Percentiles rank a stretch among this genome's conserved stretches.
Conservation (phyloP, 2,113 vertebrate genomes). For the Salvelinus fontinalis region DNA sequence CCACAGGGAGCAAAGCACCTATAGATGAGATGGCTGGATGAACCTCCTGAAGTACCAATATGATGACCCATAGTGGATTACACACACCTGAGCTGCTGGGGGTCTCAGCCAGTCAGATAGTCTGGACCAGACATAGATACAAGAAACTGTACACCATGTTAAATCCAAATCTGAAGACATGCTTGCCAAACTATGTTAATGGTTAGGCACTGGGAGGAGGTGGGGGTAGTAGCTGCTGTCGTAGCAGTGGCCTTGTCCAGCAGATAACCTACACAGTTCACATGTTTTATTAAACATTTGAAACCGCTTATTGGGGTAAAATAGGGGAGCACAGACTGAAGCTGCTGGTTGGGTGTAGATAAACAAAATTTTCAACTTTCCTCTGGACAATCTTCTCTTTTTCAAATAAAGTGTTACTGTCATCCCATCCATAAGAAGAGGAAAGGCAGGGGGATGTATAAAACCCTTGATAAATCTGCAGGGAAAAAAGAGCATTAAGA, state of each 20-base stretch:
- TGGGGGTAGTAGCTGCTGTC: background rate
- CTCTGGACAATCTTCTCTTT: slow-evolving; percentile 28
- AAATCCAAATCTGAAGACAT: too few species aligned
- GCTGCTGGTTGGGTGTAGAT: slow-evolving; percentile 53
- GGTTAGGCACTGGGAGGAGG: slow-evolving; percentile 19
- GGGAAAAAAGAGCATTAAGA: slow-evolving; percentile 53
- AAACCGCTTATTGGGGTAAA: slow-evolving; percentile 22
- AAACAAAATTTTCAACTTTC: slow-evolving; percentile 39
- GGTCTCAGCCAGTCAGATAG: background rate
- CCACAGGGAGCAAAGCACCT: background rate
- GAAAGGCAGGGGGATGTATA: slow-evolving; percentile 47
- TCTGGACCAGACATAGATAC: background rate
- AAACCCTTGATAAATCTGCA: slow-evolving; percentile 54
- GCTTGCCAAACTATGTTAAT: background rate
- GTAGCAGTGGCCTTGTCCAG: slow-evolving; percentile 16
- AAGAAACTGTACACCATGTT: background rate
- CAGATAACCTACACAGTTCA: slow-evolving; percentile 14
- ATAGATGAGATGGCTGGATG: background rate
- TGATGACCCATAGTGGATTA: too few species aligned
- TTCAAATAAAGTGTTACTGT: slow-evolving; percentile 35
- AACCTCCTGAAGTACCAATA: too few species aligned
- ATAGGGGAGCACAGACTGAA: slow-evolving; percentile 29
- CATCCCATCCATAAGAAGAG: slow-evolving; percentile 49
- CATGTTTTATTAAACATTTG: slow-evolving; percentile 25
- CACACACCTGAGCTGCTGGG: background rate